Evolutionary conservation across 1,140 invertebrate species (phyloP), one percentile per base, ranked within the genome.

Genomic region (Halesus radiatus): DNA sequence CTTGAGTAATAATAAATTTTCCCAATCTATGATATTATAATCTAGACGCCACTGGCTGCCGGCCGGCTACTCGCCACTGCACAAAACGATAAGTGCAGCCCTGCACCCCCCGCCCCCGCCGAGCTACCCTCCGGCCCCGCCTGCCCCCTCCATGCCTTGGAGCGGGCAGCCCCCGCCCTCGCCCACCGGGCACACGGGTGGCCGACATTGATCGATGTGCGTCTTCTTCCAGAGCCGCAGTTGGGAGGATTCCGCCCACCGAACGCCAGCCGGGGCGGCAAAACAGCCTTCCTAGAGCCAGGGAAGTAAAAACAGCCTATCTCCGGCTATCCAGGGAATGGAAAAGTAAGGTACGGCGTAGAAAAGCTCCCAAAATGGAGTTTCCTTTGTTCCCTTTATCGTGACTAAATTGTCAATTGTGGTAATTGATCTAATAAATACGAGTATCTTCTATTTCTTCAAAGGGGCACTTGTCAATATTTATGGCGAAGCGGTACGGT

Each of bases 141-240:
- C 26, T 5, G 26, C 78, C 26, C 66, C 50, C n/a, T n/a, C n/a
- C n/a, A n/a, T n/a, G 56, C 66, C 77, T 32, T 72, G 29, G 77
- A 45, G 26, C 10, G 50, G 52, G 16, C 54, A 56, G 26, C 70
- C 78, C 26, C 66, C 50, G 56, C 66, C 77, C 54, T 72, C 32
- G 77, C 52, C 77, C 77, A 45, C 56, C 10, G 50, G 66, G 16
- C 54, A 56, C 68, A 16, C n/a, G 22, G 20, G 23, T 8, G 64
- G 62, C 79, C 76, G 82, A 81, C 82, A 83, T 83, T 83, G 82
- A 83, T 83, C 82, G 82, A 83, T 83, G 82, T 83, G 79, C 82
- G 82, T 83, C 82, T 83, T 83, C 80, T 79, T 58, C 52, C 76
- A 70, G 72, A 45, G 45, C 18, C 77, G 64, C 23, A 26, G 68